Percentiles rank a stretch among this genome's conserved stretches.
phyloP scores from a whole-genome alignment of 2,888 invertebrate genomes.

The Girardia tigrina region DNA sequence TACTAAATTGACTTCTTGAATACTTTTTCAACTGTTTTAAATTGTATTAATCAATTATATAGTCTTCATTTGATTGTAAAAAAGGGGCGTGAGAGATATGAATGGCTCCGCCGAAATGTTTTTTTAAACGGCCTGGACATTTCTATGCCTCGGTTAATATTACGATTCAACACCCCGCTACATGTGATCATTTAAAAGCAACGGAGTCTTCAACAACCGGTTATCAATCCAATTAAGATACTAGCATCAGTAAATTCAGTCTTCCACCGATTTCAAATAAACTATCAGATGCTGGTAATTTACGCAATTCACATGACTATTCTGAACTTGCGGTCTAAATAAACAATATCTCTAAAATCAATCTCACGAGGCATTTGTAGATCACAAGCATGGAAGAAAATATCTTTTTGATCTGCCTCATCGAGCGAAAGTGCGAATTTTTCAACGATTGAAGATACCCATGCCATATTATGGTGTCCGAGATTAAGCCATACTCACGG shows the following conservation, averaged over 20 bases:
- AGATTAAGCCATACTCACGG: background rate
- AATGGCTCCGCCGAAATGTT: too few species aligned
- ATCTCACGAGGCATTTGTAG: conserved; percentile 58
- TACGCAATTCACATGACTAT: background rate
- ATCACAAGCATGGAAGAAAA: conserved; percentile 82
- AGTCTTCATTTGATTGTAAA: too few species aligned
- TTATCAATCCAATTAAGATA: conserved; percentile 8
- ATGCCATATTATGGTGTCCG: background rate
- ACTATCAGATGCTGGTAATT: background rate
- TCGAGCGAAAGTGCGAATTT: conserved; percentile 70
- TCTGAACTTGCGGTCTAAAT: background rate
- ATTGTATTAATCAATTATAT: too few species aligned
- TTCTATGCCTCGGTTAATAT: too few species aligned
- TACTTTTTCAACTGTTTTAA: too few species aligned
- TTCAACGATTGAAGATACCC: background rate
- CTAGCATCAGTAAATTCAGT: background rate
- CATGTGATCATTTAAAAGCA: too few species aligned
- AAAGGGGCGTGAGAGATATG: too few species aligned
- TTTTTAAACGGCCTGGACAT: too few species aligned
- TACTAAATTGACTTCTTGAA: too few species aligned
- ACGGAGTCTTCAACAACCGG: background rate
- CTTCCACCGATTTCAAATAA: conserved; percentile 12
- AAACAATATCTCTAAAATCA: background rate
- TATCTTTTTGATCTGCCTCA: conserved; percentile 79
- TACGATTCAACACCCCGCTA: too few species aligned